Percentiles rank a stretch among this genome's conserved stretches.
Evolutionary conservation across 2,113 vertebrate species (phyloP).

Genomic region (Oxyruncus cristatus): DNA sequence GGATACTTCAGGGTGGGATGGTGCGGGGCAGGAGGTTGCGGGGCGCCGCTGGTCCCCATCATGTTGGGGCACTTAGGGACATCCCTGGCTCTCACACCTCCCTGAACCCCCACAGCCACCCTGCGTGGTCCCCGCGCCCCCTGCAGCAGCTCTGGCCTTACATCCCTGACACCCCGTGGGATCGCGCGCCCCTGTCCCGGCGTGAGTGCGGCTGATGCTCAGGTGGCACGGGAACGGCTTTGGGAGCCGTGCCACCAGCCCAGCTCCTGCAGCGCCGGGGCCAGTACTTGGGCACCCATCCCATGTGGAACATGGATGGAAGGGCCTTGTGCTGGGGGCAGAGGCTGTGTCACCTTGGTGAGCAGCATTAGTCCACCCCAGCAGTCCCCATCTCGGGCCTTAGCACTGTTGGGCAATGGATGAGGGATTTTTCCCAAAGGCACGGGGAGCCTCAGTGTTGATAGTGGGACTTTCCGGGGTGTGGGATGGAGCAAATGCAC

Average conservation of each 20-base stretch:
- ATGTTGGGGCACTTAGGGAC: background rate
- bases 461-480: background rate
- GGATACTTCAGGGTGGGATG: background rate
- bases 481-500: background rate
- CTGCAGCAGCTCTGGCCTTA: background rate
- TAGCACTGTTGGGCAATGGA: no score
- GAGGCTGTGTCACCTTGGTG: background rate
- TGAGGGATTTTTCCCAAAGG: background rate
- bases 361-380: background rate
- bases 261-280: background rate
- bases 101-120: no score
- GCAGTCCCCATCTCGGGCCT: background rate
- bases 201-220: fast-evolving
- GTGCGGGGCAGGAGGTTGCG: background rate
- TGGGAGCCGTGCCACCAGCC: background rate
- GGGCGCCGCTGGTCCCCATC: fast-evolving
- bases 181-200: fast-evolving
- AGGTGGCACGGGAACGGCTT: fast-evolving
- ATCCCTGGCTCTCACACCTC: background rate
- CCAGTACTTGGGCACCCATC: background rate
- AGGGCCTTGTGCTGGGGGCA: background rate
- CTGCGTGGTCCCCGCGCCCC: background rate
- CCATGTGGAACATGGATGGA: background rate
- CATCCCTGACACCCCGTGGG: background rate
- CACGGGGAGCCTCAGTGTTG: fast-evolving